These are phyloP conservation scores for Atta colombica DNA, from an alignment of 1,140 invertebrate genomes.

Conservation along the genomic window DNA sequence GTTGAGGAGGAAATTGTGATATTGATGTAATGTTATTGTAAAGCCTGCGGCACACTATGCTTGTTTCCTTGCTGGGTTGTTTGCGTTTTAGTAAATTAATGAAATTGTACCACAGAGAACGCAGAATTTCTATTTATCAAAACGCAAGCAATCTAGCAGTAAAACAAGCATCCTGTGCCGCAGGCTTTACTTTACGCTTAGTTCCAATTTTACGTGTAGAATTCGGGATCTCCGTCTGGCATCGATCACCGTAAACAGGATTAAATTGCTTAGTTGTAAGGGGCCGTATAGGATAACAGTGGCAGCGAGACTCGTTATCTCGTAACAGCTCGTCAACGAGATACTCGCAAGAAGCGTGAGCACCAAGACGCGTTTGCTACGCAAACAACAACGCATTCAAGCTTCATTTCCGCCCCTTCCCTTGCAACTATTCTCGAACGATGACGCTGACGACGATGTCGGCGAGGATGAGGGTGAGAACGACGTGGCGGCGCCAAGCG, in stretches of 20 bases:
- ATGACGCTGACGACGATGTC: slow-evolving; percentile 17
- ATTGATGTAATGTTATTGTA: too few relatives aligned
- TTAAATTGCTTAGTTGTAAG: slow-evolving; percentile 59
- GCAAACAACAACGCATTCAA: slow-evolving; percentile 16
- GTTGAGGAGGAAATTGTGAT: too few relatives aligned
- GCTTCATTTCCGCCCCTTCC: background rate
- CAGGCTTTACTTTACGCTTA: too few relatives aligned
- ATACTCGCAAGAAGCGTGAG: background rate
- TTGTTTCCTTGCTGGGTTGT: too few relatives aligned
- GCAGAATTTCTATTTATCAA: too few relatives aligned
- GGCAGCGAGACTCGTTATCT: slow-evolving; percentile 67
- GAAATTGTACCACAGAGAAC: too few relatives aligned
- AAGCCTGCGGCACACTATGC: too few relatives aligned
- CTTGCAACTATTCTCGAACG: slow-evolving; percentile 5
- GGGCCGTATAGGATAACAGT: slow-evolving; percentile 66
- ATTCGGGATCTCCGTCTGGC: slow-evolving; percentile 5
- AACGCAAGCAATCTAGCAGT: too few relatives aligned
- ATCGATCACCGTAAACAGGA: slow-evolving; percentile 64
- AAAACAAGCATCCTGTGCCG: too few relatives aligned
- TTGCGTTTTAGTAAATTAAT: too few relatives aligned
- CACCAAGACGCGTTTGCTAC: background rate
- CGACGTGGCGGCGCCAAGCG: slow-evolving; percentile 80
- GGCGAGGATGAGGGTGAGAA: slow-evolving; percentile 24
- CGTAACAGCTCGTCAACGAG: slow-evolving; percentile 57
- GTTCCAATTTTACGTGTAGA: background rate